These are phyloP conservation scores for Aix galericulata DNA, from an alignment of 2,113 vertebrate genomes.

Conservation along the genomic window DNA sequence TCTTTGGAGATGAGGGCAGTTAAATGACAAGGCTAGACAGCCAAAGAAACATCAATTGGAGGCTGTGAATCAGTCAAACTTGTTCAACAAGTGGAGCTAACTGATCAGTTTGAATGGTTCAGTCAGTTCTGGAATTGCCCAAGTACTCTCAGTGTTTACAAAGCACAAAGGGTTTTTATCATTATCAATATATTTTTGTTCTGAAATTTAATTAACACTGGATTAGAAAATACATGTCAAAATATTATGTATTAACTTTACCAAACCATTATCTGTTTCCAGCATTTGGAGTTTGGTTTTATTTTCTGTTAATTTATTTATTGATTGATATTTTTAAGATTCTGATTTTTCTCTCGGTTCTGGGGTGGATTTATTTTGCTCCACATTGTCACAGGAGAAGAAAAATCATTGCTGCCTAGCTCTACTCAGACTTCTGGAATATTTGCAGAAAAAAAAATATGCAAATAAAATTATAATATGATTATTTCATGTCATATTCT, in stretches of 20 bases:
- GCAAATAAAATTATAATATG: neutral
- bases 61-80: neutral
- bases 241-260: neutral
- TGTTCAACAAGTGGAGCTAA: neutral
- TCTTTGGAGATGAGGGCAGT: neutral
- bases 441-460: neutral
- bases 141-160: neutral
- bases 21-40: neutral
- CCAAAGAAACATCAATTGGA: neutral
- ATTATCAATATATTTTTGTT: neutral
- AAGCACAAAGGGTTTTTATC: neutral
- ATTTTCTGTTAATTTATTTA: neutral
- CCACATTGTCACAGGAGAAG: neutral
- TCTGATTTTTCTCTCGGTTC: neutral
- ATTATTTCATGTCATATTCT: neutral
- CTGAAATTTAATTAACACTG: neutral
- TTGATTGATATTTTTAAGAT: neutral
- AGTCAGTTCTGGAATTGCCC: neutral
- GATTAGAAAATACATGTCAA: neutral
- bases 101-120: neutral
- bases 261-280: neutral
- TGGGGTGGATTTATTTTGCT: neutral
- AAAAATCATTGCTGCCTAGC: neutral
- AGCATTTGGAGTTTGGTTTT: neutral
- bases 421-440: neutral